Evolutionary conservation across 2,113 vertebrate genomes (phyloP).

Genomic region (Thymallus thymallus): DNA sequence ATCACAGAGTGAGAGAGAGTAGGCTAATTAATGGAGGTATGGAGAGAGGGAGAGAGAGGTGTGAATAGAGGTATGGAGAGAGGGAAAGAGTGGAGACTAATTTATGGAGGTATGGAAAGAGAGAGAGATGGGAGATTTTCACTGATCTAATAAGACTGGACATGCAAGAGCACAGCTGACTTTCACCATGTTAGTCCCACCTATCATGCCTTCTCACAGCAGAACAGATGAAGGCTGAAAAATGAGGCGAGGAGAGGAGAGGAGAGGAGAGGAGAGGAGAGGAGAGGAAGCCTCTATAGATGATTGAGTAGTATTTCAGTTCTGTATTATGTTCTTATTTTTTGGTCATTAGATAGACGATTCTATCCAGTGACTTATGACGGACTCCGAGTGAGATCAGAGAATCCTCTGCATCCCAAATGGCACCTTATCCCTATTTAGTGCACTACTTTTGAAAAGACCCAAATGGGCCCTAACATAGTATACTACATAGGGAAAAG

Average conservation of each 20-base stretch:
- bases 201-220: no score
- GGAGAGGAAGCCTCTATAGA: background rate
- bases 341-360: no score
- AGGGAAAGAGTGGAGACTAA: background rate
- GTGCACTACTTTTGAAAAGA: no score
- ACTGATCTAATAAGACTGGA: background rate
- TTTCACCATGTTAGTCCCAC: no score
- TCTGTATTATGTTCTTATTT: no score
- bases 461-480: no score
- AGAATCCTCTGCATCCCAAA: no score
- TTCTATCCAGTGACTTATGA: no score
- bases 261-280: conserved; percentile 1
- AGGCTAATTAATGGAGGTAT: background rate
- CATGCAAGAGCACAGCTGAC: background rate
- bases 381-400: no score
- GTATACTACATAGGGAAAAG: no score
- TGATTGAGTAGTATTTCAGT: no score
- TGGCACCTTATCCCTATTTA: no score
- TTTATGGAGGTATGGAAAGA: background rate
- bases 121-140: background rate
- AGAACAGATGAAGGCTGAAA: background rate
- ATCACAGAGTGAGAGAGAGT: background rate
- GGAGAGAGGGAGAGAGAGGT: background rate
- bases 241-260: background rate
- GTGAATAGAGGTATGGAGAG: background rate